phyloP scores from a whole-genome alignment of 2,797 vertebrate genomes.

The Gobionotothen gibberifrons region DNA sequence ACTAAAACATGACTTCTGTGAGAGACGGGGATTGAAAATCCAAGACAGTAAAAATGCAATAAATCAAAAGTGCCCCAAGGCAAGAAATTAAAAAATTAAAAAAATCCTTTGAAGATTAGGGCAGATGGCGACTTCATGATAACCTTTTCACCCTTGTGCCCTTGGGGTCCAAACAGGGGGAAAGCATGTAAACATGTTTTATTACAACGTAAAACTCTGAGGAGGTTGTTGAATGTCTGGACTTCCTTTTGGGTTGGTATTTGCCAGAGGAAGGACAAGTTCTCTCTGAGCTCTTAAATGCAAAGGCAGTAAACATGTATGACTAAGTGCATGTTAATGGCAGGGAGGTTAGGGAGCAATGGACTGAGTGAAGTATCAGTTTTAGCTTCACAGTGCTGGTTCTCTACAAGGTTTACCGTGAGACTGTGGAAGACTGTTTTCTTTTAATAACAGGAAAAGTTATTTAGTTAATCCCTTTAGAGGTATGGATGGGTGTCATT shows the following conservation, averaged over 20 bases:
- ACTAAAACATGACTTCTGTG: slow-evolving; percentile 46
- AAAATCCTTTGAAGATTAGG: slow-evolving; percentile 66
- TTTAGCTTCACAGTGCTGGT: slow-evolving; percentile 42
- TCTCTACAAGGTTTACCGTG: slow-evolving; percentile 21
- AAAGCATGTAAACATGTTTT: slow-evolving; percentile 85
- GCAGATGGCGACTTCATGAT: slow-evolving; percentile 73
- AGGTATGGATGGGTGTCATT: not conserved
- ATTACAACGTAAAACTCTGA: slow-evolving; percentile 80
- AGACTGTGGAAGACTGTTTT: slow-evolving; percentile 30
- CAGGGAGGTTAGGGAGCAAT: slow-evolving; percentile 62
- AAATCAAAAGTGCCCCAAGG: slow-evolving; percentile 54
- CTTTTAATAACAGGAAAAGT: slow-evolving; percentile 21
- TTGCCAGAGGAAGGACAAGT: slow-evolving; percentile 66
- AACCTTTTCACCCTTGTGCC: slow-evolving; percentile 80
- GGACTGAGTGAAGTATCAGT: slow-evolving; percentile 61
- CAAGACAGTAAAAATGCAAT: slow-evolving; percentile 57
- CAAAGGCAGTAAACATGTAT: slow-evolving; percentile 73
- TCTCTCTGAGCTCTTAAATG: slow-evolving; percentile 72
- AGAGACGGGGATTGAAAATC: slow-evolving; percentile 42
- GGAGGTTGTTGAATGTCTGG: slow-evolving; percentile 73
- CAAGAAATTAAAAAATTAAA: slow-evolving; percentile 35
- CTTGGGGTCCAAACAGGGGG: slow-evolving; percentile 62
- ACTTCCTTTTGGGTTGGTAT: slow-evolving; percentile 75
- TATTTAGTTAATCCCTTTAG: slow-evolving; percentile 13
- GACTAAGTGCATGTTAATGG: slow-evolving; percentile 78